These are phyloP conservation scores for Diceros bicornis DNA, from an alignment of 2,797 vertebrate genomes.

Conservation along the genomic window DNA sequence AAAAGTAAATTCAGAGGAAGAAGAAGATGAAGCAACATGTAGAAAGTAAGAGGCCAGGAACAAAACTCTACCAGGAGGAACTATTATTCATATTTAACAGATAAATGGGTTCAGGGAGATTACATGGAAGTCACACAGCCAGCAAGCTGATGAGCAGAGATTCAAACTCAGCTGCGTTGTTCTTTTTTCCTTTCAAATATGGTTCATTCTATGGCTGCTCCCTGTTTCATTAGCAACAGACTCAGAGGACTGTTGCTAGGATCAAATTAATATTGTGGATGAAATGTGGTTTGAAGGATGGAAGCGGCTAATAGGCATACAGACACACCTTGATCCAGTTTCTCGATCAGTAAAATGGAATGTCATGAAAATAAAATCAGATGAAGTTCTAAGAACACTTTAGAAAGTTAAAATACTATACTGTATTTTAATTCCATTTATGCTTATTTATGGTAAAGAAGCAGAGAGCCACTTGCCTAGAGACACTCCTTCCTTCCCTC, in stretches of 20 bases:
- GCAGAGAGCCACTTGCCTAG: background rate
- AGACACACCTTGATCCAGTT: background rate
- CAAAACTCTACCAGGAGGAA: slow-evolving; percentile 13
- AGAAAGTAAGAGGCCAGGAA: slow-evolving; percentile 14
- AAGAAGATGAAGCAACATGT: slow-evolving; percentile 10
- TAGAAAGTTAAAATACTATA: background rate
- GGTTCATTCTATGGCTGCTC: background rate
- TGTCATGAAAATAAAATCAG: background rate
- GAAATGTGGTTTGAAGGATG: background rate
- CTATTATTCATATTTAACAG: slow-evolving; percentile 55
- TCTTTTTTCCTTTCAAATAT: background rate
- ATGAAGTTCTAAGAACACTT: background rate
- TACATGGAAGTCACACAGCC: slow-evolving; percentile 9
- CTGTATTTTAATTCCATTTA: background rate
- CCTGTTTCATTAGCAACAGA: background rate
- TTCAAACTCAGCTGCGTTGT: background rate
- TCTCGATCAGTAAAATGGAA: background rate
- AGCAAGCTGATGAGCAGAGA: background rate
- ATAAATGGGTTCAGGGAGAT: background rate
- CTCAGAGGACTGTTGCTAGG: background rate
- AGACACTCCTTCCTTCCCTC: background rate
- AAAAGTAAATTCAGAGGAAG: slow-evolving; percentile 18
- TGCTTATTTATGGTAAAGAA: background rate
- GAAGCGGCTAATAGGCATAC: background rate
- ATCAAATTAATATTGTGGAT: background rate